Evolutionary conservation across 2,888 invertebrate genomes (phyloP), one percentile per base, ranked within the genome.

Genomic region (Erebia aethiops): DNA sequence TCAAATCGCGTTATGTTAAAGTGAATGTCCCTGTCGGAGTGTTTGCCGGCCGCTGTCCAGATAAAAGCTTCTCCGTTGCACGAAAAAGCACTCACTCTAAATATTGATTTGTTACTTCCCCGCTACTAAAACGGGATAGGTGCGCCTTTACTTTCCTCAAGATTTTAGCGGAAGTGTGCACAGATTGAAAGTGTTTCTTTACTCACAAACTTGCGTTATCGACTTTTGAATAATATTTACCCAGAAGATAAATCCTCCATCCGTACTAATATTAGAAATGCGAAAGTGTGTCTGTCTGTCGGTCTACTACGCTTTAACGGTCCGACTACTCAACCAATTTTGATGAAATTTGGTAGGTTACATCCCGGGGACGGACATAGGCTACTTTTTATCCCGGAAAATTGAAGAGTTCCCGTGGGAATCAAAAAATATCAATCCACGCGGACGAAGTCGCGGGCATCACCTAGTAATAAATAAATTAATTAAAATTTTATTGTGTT

Each of bases 71-170:
- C 91, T 91, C 87, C 85, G 87, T 91, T 91, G 93, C 93, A 93
- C 92, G 92, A 92, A 92, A 93, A 92, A 93, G 92, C 93, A 93
- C 93, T 93, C 91, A 92, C 90, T 84, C 90, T 89, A 92, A 91
- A 92, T 93, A 93, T 93, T 92, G 92, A 93, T 93, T 92, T 92
- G 92, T 92, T 91, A 91, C 92, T 92, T 89, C 81, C 85, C 83
- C 83, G 86, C 86, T 87, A 86, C 89, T 91, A 90, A 91, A 91
- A 88, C 87, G 86, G 87, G 80, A 86, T 71, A 71, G 71, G 74
- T 74, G 70, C 88, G 85, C 87, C 87, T 86, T 86, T 80, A 82
- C 84, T 85, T 85, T 84, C 81, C 83, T 85, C 81, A 81, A 73
- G 79, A 58, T 62, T 49, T 67, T 16, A 54, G 57, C 63, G 73